Base-by-base conservation (phyloP, 2,888 invertebrate species). In the Plebejus anna region DNA sequence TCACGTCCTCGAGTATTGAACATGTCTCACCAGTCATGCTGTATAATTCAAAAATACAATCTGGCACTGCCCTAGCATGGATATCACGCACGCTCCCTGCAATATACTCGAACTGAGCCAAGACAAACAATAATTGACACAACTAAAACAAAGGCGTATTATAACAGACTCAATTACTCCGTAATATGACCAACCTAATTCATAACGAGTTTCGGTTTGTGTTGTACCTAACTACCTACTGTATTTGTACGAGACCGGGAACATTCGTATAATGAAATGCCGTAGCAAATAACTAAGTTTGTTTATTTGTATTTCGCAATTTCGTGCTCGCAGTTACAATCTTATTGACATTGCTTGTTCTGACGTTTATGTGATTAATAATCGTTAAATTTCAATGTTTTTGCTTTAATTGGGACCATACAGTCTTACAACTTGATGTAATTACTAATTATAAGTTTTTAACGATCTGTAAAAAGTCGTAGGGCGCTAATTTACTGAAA, bases 131-230 rank as follows among this genome's bases (percentile, higher is more conserved):
- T 51, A 73, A 55, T 73, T 73, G 73, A 32, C 73, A 55, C 55
- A 73, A 73, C 73, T 73, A 73, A 73, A 73, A 73, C 73, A 73
- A 73, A 73, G 73, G 55, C 73, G 51, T 73, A 73, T 55, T 32
- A 73, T 72, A 72, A 72, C 72, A 73, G 51, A 73, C 47, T 51
- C 73, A 51, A 73, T 73, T 73, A 73, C 73, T 73, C 16, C 51
- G 55, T 73, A 73, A 73, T 73, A 73, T 73, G 73, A 32, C 73
- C 73, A 55, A 73, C 55, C 73, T 55, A 73, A 73, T 73, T 73
- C 51, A 51, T 73, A 73, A 73, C 73, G 73, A 73, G 73, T 55
- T 73, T 51, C 28, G 7, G 73, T 73, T 73, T 73, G 47, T 73
- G 73, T 73, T 73, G 16, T 55, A 72, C 72, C 72, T 72, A 32